phyloP scores from a whole-genome alignment of 2,113 vertebrate species.

The Apodemus speciosus region DNA sequence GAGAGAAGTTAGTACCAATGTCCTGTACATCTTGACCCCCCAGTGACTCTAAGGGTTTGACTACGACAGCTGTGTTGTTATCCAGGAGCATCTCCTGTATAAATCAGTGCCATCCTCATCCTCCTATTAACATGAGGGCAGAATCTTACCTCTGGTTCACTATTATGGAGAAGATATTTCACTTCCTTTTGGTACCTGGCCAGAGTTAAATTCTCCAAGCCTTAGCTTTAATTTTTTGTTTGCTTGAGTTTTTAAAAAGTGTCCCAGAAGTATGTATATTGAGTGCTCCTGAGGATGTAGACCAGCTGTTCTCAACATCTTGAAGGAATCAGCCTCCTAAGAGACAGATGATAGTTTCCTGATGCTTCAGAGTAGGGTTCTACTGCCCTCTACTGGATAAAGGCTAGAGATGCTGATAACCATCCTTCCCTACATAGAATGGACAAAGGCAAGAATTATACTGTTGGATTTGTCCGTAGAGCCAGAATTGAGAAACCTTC shows the following conservation, averaged over 20 bases:
- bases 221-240: neutral
- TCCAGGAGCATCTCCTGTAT: neutral
- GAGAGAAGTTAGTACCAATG: neutral
- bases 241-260: neutral
- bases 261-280: neutral
- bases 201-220: neutral
- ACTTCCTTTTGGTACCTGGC: neutral
- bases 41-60: neutral
- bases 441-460: neutral
- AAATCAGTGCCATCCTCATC: neutral
- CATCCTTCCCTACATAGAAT: neutral
- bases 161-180: neutral
- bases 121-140: neutral
- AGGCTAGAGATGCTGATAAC: neutral
- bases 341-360: neutral
- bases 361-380: neutral
- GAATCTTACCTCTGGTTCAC: neutral
- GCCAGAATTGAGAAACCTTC: neutral
- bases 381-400: slow-evolving; percentile 54
- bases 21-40: neutral
- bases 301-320: neutral
- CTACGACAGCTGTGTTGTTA: neutral
- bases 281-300: neutral
- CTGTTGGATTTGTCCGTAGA: neutral
- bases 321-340: neutral